phyloP scores from a whole-genome alignment of 2,888 invertebrate genomes.

The Lasioglossum calceatum region DNA sequence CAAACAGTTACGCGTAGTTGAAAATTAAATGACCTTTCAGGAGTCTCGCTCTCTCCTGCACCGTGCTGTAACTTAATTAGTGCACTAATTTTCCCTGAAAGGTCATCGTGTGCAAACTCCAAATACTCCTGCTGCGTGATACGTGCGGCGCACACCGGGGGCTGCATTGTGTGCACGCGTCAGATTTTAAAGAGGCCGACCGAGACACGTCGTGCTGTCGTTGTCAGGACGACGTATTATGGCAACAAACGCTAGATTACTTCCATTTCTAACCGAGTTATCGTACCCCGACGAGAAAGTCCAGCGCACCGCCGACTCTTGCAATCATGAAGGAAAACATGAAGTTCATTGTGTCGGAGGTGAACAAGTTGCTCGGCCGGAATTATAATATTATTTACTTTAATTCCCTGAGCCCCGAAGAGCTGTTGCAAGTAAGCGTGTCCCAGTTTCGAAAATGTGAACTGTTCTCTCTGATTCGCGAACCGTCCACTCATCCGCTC shows the following conservation, averaged over 20 bases:
- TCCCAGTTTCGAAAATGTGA: not conserved
- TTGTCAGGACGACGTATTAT: constrained; percentile 48
- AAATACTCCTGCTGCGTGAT: not conserved
- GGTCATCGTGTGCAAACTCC: constrained; percentile 4
- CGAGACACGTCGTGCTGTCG: not conserved
- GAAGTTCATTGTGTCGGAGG: constrained; percentile 89
- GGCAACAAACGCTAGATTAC: constrained; percentile 17
- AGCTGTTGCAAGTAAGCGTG: constrained; percentile 88
- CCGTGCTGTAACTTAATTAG: constrained; percentile 23
- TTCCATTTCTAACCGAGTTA: not conserved
- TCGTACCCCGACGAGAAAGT: not conserved
- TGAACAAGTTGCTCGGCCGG: constrained; percentile 90
- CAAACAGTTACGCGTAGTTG: constrained; percentile 1
- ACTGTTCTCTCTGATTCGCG: not conserved
- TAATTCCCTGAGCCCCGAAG: constrained; percentile 91
- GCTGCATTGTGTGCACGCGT: not conserved
- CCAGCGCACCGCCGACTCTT: not conserved
- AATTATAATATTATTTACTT: constrained; percentile 94
- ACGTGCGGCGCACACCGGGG: not conserved
- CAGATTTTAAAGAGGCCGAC: not conserved
- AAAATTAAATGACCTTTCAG: constrained; percentile 39
- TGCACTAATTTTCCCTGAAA: constrained; percentile 30
- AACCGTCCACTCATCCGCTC: not conserved
- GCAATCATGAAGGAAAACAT: constrained; percentile 88
- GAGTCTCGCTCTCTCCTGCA: not conserved